Evolutionary conservation across 2,113 vertebrate species (phyloP).

Genomic region (Prochilodus magdalenae): DNA sequence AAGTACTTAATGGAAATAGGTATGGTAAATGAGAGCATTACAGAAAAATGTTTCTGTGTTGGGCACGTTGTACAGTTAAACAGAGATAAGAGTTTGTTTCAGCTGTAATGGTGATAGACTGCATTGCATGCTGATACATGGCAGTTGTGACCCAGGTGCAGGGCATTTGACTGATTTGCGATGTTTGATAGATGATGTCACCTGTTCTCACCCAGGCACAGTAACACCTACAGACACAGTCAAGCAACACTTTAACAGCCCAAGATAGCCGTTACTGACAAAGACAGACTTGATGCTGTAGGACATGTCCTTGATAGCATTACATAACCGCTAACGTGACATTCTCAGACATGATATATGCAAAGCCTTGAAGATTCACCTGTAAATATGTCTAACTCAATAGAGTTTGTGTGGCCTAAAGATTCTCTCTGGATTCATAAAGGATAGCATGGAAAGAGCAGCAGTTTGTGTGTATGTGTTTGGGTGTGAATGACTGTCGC

Average conservation of each 20-base stretch:
- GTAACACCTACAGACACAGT: background rate
- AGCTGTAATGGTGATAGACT: background rate
- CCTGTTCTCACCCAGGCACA: slow-evolving; percentile 1
- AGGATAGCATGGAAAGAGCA: background rate
- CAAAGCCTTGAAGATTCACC: slow-evolving; percentile 28
- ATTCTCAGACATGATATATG: slow-evolving; percentile 40
- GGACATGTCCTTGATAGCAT: background rate
- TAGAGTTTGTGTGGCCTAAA: slow-evolving; percentile 28
- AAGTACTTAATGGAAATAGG: slow-evolving; percentile 57
- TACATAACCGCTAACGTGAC: background rate
- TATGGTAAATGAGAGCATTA: slow-evolving; percentile 61
- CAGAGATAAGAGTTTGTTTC: background rate
- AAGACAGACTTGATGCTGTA: background rate
- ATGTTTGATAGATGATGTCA: slow-evolving; percentile 13
- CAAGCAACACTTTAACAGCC: background rate
- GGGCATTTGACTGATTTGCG: background rate
- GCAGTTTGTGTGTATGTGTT: slow-evolving; percentile 44
- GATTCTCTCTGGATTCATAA: background rate
- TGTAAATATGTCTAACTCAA: slow-evolving; percentile 20
- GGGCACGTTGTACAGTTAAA: background rate
- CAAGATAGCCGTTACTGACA: background rate
- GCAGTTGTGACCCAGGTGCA: background rate
- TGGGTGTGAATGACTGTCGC: slow-evolving; percentile 33
- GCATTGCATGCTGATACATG: background rate
- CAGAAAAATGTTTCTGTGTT: background rate